phyloP scores from a whole-genome alignment of 2,797 vertebrate species.

The Thaleichthys pacificus region DNA sequence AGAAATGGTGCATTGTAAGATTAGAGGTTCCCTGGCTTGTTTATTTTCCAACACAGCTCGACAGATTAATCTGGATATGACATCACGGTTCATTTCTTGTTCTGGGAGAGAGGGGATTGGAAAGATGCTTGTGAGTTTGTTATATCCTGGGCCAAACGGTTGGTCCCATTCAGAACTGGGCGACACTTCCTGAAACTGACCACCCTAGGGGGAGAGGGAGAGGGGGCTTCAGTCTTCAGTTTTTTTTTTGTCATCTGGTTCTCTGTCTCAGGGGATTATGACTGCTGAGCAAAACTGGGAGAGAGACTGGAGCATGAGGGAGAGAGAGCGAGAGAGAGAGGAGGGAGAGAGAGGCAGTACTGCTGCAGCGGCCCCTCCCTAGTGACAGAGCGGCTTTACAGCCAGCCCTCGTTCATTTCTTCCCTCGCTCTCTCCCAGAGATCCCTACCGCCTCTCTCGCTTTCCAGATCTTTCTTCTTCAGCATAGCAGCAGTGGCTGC shows the following conservation, averaged over 20 bases:
- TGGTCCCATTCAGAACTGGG: too few relatives aligned
- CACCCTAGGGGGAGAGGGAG: too few relatives aligned
- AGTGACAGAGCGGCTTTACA: not conserved
- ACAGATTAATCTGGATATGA: too few relatives aligned
- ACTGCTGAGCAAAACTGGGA: not conserved
- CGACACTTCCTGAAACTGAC: too few relatives aligned
- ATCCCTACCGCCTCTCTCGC: not conserved
- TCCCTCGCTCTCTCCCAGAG: not conserved
- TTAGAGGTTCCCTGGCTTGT: too few relatives aligned
- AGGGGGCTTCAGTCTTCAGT: not conserved
- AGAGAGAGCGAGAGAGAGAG: not conserved
- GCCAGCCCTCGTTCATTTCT: not conserved
- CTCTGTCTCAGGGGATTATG: too few relatives aligned
- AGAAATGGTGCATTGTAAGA: too few relatives aligned
- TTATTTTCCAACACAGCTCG: too few relatives aligned
- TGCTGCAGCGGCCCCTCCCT: constrained; percentile 12
- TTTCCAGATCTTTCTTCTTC: not conserved
- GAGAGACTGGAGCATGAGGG: too few relatives aligned
- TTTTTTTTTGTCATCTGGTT: not conserved
- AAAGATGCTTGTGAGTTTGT: not conserved
- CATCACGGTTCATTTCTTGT: not conserved
- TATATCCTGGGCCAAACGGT: too few relatives aligned
- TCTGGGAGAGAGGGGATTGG: not conserved
- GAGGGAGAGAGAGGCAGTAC: not conserved
- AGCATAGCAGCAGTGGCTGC: not conserved